Conservation (phyloP, 1,140 invertebrate genomes). For the Dendrolimus punctatus region DNA sequence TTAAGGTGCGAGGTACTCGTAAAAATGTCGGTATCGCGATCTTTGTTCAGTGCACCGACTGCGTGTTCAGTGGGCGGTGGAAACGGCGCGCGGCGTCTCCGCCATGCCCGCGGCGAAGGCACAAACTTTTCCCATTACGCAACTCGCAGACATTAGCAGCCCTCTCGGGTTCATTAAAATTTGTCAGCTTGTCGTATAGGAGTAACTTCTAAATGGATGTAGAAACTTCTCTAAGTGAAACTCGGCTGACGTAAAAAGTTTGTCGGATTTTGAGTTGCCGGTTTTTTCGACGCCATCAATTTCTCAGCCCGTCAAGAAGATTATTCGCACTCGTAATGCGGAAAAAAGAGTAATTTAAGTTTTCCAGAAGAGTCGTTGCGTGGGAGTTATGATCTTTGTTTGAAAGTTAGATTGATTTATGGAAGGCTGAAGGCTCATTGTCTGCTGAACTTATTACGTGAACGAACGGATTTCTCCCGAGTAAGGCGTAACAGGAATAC, state of each 20-base stretch:
- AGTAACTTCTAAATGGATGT: conserved; percentile 66
- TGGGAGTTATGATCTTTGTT: conserved; percentile 65
- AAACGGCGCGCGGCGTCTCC: conserved; percentile 18
- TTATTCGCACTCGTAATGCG: conserved; percentile 67
- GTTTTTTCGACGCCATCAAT: conserved; percentile 66
- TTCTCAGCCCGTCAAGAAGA: conserved; percentile 67
- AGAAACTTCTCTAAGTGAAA: conserved; percentile 67
- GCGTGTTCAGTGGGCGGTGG: conserved; percentile 8
- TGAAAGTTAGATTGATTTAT: conserved; percentile 67
- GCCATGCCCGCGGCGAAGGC: conserved; percentile 20
- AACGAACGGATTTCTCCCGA: conserved; percentile 17
- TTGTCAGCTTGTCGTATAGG: conserved; percentile 66
- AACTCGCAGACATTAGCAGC: conserved; percentile 61
- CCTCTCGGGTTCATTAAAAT: conserved; percentile 69
- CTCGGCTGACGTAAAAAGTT: conserved; percentile 67
- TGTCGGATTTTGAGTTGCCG: conserved; percentile 47
- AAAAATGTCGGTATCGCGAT: no score
- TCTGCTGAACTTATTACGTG: conserved; percentile 26
- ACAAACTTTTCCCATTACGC: conserved; percentile 67
- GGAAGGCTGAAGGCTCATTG: conserved; percentile 36
- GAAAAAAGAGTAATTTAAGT: conserved; percentile 71
- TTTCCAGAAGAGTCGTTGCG: conserved; percentile 57
- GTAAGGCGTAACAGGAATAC: no score
- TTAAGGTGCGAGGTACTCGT: conserved; percentile 1
- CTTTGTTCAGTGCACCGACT: conserved; percentile 18